Percentiles rank a stretch among this genome's conserved stretches.
phyloP scores from a whole-genome alignment of 2,797 vertebrate genomes.

The Artibeus lituratus region DNA sequence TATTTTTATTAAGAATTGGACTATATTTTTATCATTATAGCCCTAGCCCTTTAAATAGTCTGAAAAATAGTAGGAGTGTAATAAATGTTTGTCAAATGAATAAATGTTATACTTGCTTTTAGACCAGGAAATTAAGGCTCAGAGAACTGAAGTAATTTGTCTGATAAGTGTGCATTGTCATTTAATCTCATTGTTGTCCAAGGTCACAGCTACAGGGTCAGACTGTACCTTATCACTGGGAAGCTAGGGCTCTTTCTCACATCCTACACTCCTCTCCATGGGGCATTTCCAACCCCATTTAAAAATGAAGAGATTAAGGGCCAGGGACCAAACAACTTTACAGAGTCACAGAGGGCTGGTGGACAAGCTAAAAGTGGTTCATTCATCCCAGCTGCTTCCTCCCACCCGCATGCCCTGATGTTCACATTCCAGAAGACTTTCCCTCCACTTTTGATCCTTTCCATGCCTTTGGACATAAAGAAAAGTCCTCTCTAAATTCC shows the following conservation, averaged over 20 bases:
- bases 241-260: not conserved
- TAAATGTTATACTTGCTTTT: not conserved
- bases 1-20: slow-evolving; percentile 31
- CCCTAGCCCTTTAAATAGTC: not conserved
- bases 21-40: not conserved
- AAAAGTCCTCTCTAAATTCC: not conserved
- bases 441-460: not conserved
- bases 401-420: not conserved
- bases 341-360: not conserved
- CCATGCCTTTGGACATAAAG: not conserved
- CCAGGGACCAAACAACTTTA: not conserved
- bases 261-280: not conserved
- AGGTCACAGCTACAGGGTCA: not conserved
- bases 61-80: not conserved
- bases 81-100: not conserved
- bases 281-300: not conserved
- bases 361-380: not conserved
- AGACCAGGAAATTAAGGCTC: not conserved
- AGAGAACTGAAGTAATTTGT: not conserved
- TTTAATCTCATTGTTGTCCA: not conserved
- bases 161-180: not conserved
- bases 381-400: not conserved
- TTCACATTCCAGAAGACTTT: not conserved
- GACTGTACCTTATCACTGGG: not conserved
- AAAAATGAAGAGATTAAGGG: not conserved